Base-by-base conservation (phyloP, 2,113 vertebrate species). In the Kryptolebias marmoratus region DNA sequence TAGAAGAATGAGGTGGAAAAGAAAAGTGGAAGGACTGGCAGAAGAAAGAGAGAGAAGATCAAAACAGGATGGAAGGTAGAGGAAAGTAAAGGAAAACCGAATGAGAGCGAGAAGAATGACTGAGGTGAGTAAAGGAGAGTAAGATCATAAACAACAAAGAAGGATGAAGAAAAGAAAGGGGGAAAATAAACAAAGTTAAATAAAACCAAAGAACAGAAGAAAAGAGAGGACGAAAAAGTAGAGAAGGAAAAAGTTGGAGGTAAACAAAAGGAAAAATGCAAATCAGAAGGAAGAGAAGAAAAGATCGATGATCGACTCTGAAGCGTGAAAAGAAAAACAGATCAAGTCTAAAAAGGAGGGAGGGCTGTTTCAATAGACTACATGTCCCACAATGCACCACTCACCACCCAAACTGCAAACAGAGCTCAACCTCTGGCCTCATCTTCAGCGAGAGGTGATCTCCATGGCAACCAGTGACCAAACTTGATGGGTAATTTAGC, bases 321-420 rank as follows among this genome's bases (percentile, higher is more conserved):
- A 3, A 2, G 13, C 3, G 18, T 16, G 31, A 13, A 15, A 50
- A 16, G 1, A 0, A 18, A 6, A 36, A 36, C 32, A 36, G 32
- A 7, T 36, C 32, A 36, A 36, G 32, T 36, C 3, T 7, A 36
- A 4, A 36, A 36, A 36, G 7, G 32, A 36, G 7, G 32, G 32
- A 36, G 32, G 32, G 32, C 32, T 36, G 32, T 3, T 36, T 36
- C 14, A 8, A 52, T 11, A 4, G 57, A 61, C 31, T 50, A n/a
- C 45, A 22, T 13, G 59, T 69, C 73, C 66, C 59, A 64, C 30
- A 47, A 63, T 64, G 54, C 66, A 58, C 42, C 57, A 65, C 65
- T 57, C 13, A 55, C 18, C 0, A 54, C 1, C 5, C 3, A n/a
- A 31, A 14, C 36, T 4, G 36, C 11, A 61, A 62, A 44, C 39